Percentiles rank a stretch among this genome's conserved stretches.
phyloP scores from a whole-genome alignment of 2,113 vertebrate genomes.

The Marmota flaviventris region DNA sequence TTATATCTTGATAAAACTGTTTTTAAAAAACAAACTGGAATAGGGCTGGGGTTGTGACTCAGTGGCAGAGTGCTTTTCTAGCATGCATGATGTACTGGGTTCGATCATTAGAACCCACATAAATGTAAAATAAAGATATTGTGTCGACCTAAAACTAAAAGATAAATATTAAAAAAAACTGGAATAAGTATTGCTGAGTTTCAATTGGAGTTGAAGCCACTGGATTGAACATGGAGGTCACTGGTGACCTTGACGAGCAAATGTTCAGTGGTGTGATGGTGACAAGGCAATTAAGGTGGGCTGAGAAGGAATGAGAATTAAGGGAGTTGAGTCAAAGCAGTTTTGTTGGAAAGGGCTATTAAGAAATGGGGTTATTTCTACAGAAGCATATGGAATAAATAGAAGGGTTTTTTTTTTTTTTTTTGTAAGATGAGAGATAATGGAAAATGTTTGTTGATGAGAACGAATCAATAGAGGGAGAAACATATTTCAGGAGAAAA shows the following conservation, averaged over 20 bases:
- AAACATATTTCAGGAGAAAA: neutral
- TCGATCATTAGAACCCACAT: too few species aligned
- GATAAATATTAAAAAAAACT: neutral
- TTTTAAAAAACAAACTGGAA: neutral
- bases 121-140: too few species aligned
- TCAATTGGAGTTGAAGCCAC: neutral
- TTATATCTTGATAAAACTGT: neutral
- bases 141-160: too few species aligned
- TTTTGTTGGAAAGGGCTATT: neutral
- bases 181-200: neutral
- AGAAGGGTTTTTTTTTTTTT: neutral
- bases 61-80: too few species aligned
- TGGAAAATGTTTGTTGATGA: neutral
- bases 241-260: neutral
- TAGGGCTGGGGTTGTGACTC: too few species aligned
- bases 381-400: neutral
- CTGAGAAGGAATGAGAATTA: neutral
- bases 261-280: neutral
- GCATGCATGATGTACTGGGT: too few species aligned
- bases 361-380: neutral
- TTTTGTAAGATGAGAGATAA: neutral
- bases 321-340: neutral
- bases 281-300: neutral
- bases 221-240: neutral
- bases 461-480: neutral